A percentile compares a stretch with the other conserved stretches of the same genome.
Conservation (phyloP, 2,888 invertebrate species). For the Glyphotaelius pellucidus region DNA sequence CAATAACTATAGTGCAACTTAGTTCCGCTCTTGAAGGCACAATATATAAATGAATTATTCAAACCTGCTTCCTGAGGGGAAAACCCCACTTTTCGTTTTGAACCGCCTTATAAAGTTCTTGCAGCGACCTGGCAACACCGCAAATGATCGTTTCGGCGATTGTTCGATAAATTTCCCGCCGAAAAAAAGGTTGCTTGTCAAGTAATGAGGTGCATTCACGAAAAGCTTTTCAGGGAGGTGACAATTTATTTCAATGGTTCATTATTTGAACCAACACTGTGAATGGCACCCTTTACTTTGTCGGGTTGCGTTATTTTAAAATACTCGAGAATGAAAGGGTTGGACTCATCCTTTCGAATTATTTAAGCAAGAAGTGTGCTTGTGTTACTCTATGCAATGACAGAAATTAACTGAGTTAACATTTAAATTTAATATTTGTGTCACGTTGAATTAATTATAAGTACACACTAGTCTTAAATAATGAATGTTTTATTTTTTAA, state of each 20-base stretch:
- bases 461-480: too few species aligned
- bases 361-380: not conserved
- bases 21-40: constrained; percentile 34
- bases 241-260: not conserved
- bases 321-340: not conserved
- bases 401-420: not conserved
- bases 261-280: not conserved
- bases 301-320: not conserved
- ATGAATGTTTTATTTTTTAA: too few species aligned
- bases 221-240: not conserved
- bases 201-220: not conserved
- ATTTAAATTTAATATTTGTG: not conserved
- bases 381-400: not conserved
- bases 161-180: constrained; percentile 21
- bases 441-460: not conserved
- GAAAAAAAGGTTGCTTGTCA: not conserved
- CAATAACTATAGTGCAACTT: constrained; percentile 6
- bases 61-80: constrained; percentile 47
- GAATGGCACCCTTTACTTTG: not conserved
- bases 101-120: constrained; percentile 35
- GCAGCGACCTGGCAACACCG: constrained; percentile 21
- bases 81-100: constrained; percentile 49
- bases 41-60: constrained; percentile 57
- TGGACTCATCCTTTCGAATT: not conserved
- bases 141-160: constrained; percentile 16